These are phyloP conservation scores for Morpho helenor DNA, from an alignment of 2,888 invertebrate genomes.

Conservation along the genomic window DNA sequence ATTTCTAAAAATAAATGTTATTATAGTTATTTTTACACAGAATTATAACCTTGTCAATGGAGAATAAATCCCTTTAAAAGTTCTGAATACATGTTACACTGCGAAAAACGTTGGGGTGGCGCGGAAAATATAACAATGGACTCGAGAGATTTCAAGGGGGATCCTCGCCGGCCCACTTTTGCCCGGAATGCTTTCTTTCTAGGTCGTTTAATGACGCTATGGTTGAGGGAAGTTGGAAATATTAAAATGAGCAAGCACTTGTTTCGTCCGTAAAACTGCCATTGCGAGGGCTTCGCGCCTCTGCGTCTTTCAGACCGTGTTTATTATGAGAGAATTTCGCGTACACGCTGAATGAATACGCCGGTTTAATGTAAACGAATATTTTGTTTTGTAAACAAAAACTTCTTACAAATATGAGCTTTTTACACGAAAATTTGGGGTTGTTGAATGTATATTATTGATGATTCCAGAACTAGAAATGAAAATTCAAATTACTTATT, in stretches of 20 bases:
- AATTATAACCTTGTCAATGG: constrained; percentile 3
- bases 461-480: no score
- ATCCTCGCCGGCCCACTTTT: constrained; percentile 61
- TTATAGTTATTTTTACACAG: no score
- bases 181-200: constrained; percentile 57
- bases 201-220: constrained; percentile 64
- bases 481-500: no score
- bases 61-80: constrained; percentile 27
- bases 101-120: constrained; percentile 39
- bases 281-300: constrained; percentile 64
- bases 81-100: constrained; percentile 37
- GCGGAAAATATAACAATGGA: constrained; percentile 64
- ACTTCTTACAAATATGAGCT: background rate
- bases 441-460: no score
- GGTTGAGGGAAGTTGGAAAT: constrained; percentile 65
- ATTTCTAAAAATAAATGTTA: no score
- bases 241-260: constrained; percentile 78
- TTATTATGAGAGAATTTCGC: constrained; percentile 6
- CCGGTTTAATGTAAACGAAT: background rate
- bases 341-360: constrained; percentile 3
- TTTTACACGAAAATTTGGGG: background rate
- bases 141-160: constrained; percentile 58
- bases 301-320: constrained; percentile 38
- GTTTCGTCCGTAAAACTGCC: constrained; percentile 65
- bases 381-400: background rate